These are phyloP conservation scores for Nothobranchius furzeri DNA, from an alignment of 2,113 vertebrate species.

Conservation along the genomic window DNA sequence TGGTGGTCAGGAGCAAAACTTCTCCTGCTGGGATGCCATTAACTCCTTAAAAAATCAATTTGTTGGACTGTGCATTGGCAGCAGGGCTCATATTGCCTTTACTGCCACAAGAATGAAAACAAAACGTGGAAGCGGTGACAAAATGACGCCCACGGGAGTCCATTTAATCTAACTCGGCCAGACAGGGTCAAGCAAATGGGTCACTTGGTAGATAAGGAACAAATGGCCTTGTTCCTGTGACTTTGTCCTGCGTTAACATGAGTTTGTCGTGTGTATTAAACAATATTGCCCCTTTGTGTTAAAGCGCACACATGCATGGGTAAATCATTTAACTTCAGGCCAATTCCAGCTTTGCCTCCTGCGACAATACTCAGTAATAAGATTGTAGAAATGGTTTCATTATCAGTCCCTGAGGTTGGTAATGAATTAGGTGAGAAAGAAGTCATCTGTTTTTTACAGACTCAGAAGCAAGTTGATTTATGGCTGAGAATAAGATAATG, in stretches of 20 bases:
- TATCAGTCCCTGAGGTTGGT: slow-evolving; percentile 14
- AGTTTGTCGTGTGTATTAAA: slow-evolving; percentile 5
- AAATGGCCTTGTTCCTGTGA: neutral
- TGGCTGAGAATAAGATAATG: neutral
- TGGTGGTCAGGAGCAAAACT: neutral
- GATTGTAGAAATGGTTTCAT: slow-evolving; percentile 28
- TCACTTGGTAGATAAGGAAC: neutral
- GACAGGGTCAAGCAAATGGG: slow-evolving; percentile 13
- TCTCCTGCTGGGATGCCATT: too few species aligned
- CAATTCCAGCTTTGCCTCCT: slow-evolving; percentile 7
- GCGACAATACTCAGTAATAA: neutral
- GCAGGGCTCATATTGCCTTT: slow-evolving; percentile 19
- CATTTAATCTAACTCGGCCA: slow-evolving; percentile 13
- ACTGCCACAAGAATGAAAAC: slow-evolving; percentile 18
- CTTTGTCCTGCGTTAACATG: neutral
- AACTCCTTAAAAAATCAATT: neutral
- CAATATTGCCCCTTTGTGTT: neutral
- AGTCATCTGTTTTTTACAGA: slow-evolving; percentile 3
- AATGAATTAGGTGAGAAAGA: slow-evolving; percentile 21
- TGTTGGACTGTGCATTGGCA: slow-evolving; percentile 10
- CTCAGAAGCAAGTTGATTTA: neutral
- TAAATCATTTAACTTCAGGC: neutral
- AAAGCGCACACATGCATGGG: neutral
- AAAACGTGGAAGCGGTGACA: slow-evolving; percentile 16
- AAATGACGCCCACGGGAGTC: slow-evolving; percentile 9